phyloP scores from a whole-genome alignment of 2,113 vertebrate genomes.

The Sus scrofa region T2T-Sscrofa CM000813.6:158502501-158503000 shows the following conservation, averaged over 20 bases:
- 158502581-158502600: conserved; percentile 39
- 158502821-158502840: conserved; percentile 36
- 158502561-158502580: conserved; percentile 41
- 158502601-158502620: conserved; percentile 41
- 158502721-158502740: not conserved
- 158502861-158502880: not conserved
- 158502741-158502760: not conserved
- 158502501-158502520: conserved; percentile 9
- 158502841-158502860: not conserved
- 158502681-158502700: not conserved
- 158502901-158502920: not conserved
- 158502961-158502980: conserved; percentile 11
- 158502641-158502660: not conserved
- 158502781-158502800: not conserved
- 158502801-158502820: not conserved
- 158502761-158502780: not conserved
- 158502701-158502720: not conserved
- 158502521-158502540: not conserved
- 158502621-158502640: conserved; percentile 30
- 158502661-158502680: conserved; percentile 29
- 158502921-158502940: not conserved
- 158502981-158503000: not conserved
- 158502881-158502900: conserved; percentile 48
- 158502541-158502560: not conserved
- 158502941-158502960: not conserved